Base-by-base conservation (phyloP, 2,797 vertebrate species). In the Pampus argenteus region DNA sequence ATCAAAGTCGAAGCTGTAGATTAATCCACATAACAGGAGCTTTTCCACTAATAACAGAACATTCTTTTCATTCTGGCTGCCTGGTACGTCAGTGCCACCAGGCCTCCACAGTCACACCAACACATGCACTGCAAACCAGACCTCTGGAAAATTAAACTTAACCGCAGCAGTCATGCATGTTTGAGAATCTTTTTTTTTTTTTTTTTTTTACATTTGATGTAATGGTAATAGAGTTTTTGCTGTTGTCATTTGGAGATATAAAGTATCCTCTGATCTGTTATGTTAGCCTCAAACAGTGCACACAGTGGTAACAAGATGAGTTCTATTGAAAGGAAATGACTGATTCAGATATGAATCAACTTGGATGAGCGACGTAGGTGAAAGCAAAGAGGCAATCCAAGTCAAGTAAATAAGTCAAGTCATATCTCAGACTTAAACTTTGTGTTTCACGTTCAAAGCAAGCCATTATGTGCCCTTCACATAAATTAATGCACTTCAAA, bases 11-110 rank as follows among this genome's bases (percentile, higher is more conserved):
- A 94, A 94, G 90, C 90, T 89, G 26, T 85, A 78, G 86, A 86
- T 91, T 90, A 89, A 90, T 90, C 90, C 93, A 85, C 89, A 93
- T 93, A 95, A 95, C 79, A 91, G 78, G 89, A 93, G 93, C 91
- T 93, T 93, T 93, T 94, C 89, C 91, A 92, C 89, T 91, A 91
- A 91, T 91, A 93, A 90, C 86, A 91, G 84, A 85, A 90, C 88
- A 91, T 94, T 95, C 92, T 89, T 92, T 71, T 90, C 94, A 92
- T 87, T 92, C 82, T 84, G 89, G 80, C 86, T 89, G 87, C 84
- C 74, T 81, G 83, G 83, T 87, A 88, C 86, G 65, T 87, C 75
- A 82, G 83, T 66, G 71, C 85, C 87, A 84, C 81, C 75, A 29
- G 77, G 80, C 66, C n/a, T 54, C 59, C 42, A 2, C 64, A 48